A percentile compares a stretch with the other conserved stretches of the same genome.
phyloP scores from a whole-genome alignment of 1,140 invertebrate species.

The Holcopasites calliopsidis region DNA sequence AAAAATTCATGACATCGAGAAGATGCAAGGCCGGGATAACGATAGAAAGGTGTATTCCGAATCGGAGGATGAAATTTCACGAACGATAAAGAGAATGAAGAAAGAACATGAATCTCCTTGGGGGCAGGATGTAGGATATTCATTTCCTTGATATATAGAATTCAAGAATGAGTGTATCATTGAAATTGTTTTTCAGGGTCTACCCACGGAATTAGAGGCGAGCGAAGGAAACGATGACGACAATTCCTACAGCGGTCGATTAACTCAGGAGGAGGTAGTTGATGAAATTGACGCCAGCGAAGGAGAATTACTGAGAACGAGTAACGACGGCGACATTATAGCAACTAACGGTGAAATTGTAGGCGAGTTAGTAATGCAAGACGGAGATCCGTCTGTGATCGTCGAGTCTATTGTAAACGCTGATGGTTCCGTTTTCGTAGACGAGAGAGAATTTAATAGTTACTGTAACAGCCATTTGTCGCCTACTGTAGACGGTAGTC shows the following conservation, averaged over 20 bases:
- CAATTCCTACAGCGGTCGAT: constrained; percentile 69
- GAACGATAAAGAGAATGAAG: constrained; percentile 76
- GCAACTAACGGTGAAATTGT: constrained; percentile 72
- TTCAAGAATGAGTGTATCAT: constrained; percentile 9
- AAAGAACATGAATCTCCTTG: constrained; percentile 72
- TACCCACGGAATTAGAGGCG: constrained; percentile 70
- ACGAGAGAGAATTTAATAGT: constrained; percentile 72
- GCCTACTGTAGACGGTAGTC: constrained; percentile 57
- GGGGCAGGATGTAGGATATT: constrained; percentile 69
- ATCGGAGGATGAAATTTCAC: constrained; percentile 77
- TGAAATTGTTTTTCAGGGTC: constrained; percentile 51
- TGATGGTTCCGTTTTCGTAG: constrained; percentile 74
- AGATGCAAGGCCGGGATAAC: constrained; percentile 69
- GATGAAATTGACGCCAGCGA: constrained; percentile 70
- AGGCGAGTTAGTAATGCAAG: constrained; percentile 73
- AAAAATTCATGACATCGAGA: constrained; percentile 77
- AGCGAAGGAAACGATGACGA: constrained; percentile 73
- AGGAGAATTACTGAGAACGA: constrained; percentile 63
- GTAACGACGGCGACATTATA: constrained; percentile 67
- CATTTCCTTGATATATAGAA: not conserved
- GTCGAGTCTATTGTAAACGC: constrained; percentile 75
- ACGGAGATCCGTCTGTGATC: constrained; percentile 75
- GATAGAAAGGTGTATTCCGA: constrained; percentile 75
- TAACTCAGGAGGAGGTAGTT: constrained; percentile 71
- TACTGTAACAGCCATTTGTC: constrained; percentile 70